A percentile compares a stretch with the other conserved stretches of the same genome.
Conservation (phyloP, 2,797 vertebrate genomes). For the Microcaecilia unicolor region DNA sequence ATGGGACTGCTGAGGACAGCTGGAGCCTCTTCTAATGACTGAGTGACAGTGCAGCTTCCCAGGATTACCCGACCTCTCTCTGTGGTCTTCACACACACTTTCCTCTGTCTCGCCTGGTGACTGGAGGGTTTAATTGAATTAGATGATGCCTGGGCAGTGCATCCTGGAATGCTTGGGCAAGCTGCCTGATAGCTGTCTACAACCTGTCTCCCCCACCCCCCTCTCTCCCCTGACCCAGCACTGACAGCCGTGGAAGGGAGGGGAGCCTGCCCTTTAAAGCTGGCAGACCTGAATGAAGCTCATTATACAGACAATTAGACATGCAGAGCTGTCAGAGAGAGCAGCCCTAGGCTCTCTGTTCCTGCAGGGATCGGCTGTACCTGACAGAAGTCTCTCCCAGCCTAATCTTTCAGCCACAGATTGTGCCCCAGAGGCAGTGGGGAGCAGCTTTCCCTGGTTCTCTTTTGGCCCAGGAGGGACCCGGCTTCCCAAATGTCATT, state of each 20-base stretch:
- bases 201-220: background rate
- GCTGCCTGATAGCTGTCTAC: constrained; percentile 10
- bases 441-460: constrained; percentile 40
- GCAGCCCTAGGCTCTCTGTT: accelerated
- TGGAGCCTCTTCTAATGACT: too few relatives aligned
- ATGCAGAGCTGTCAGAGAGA: accelerated
- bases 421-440: too few relatives aligned
- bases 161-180: constrained; percentile 24
- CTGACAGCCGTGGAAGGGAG: accelerated
- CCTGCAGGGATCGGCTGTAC: too few relatives aligned
- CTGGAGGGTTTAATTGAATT: constrained; percentile 19
- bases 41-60: too few relatives aligned
- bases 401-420: too few relatives aligned
- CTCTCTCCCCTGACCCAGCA: background rate
- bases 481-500: background rate
- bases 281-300: background rate
- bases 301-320: background rate
- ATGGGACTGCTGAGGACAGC: too few relatives aligned
- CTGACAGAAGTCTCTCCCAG: background rate
- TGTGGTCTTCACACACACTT: too few relatives aligned
- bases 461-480: constrained; percentile 22
- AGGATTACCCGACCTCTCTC: too few relatives aligned
- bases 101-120: constrained; percentile 9
- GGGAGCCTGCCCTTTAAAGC: too few relatives aligned
- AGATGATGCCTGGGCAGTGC: constrained; percentile 29